A percentile compares a stretch with the other conserved stretches of the same genome.
Conservation (phyloP, 2,113 vertebrate genomes). For the cattle (Bos taurus) region ARS-UCD2.0 NC_037357.1:105526501-105527000, state of each 20-base stretch:
- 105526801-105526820: neutral
- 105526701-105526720: neutral
- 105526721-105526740: neutral
- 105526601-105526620: neutral
- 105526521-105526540: neutral
- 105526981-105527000: neutral
- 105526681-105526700: neutral
- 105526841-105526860: neutral
- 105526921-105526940: neutral
- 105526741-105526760: neutral
- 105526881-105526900: neutral
- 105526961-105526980: neutral
- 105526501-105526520: neutral
- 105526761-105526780: neutral
- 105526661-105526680: neutral
- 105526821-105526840: neutral
- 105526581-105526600: neutral
- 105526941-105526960: neutral
- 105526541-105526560: neutral
- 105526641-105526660: neutral
- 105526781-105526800: neutral
- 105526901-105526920: neutral
- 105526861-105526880: neutral
- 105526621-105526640: neutral
- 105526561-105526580: neutral